Evolutionary conservation across 2,113 vertebrate genomes (phyloP), one percentile per base, ranked within the genome.

Genomic region (Catharus bicknelli): DNA sequence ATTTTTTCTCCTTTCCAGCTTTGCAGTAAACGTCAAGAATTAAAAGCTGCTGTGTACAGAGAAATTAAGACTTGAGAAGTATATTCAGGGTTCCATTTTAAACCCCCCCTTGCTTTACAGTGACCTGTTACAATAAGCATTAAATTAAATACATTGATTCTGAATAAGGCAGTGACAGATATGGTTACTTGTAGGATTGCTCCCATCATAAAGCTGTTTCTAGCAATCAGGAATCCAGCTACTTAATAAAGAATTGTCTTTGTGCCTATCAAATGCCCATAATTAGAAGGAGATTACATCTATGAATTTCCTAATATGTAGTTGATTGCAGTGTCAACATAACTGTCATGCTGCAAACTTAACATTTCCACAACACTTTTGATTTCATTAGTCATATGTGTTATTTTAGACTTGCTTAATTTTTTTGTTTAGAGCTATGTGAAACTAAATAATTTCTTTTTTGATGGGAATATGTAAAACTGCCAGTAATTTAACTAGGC

Each of bases 281-380:
- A 96, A 95, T 55, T 59, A 78, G 74, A 88, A 63, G 45, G 68
- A 86, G 42, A 91, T 97, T 95, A 68, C 53, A 75, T 64, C 82
- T 95, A 50, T 83, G 78, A 72, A 86, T 93, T 91, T 95, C 83
- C 48, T 97, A 95, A 97, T 88, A 54, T 94, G 63, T 70, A 87
- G 83, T 93, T 97, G 91, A 96, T 93, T 97, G 48, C 86, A 79
- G 54, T 96, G 88, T 97, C 91, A 96, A 63, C 66, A 79, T 90
- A 80, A 95, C 92, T 95, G 87, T 95, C 94, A 91, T 86, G 83
- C 73, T 85, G 72, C 54, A 94, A 95, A 94, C 63, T 84, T 92
- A 89, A 19, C 64, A 84, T 92, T 74, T 63, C 66, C 70, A 51
- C 25, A 66, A 57, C 69, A 73, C 61, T 93, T 97, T 95, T 64